Evolutionary conservation across 2,113 vertebrate species (phyloP).

Genomic region (Pygoscelis adeliae): DNA sequence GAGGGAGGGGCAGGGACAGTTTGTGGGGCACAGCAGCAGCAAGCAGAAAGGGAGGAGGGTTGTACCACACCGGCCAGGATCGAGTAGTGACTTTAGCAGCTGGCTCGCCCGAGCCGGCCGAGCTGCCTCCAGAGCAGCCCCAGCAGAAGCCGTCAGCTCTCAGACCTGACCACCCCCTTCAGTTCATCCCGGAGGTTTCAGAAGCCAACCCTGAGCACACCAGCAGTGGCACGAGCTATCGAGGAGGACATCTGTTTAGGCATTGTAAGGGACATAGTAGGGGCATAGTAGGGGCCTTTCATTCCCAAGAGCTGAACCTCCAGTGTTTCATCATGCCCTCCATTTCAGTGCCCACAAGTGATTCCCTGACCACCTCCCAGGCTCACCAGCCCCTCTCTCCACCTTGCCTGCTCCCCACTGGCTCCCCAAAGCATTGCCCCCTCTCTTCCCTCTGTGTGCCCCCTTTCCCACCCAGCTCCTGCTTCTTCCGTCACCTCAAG

Average conservation of each 20-base stretch:
- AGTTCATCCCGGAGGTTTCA: fast-evolving
- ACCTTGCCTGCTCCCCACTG: neutral
- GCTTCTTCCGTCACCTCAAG: neutral
- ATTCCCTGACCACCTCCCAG: neutral
- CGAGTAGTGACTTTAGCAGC: neutral
- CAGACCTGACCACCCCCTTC: neutral
- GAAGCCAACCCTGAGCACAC: neutral
- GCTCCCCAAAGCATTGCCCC: neutral
- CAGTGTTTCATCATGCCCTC: neutral
- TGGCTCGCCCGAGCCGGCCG: fast-evolving
- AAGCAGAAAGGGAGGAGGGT: neutral
- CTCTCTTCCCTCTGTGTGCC: neutral
- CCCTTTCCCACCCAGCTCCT: neutral
- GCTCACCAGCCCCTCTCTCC: neutral
- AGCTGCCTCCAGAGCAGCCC: neutral
- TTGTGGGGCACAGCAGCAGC: neutral
- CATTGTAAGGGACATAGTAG: neutral
- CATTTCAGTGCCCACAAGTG: neutral
- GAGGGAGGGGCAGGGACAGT: neutral
- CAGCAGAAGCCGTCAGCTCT: neutral
- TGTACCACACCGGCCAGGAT: fast-evolving
- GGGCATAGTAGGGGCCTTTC: neutral
- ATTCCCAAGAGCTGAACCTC: neutral
- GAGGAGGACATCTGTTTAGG: neutral
- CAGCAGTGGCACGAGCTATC: neutral